Conservation (phyloP, 2,888 invertebrate species). For the Ochropleura leucogaster region DNA sequence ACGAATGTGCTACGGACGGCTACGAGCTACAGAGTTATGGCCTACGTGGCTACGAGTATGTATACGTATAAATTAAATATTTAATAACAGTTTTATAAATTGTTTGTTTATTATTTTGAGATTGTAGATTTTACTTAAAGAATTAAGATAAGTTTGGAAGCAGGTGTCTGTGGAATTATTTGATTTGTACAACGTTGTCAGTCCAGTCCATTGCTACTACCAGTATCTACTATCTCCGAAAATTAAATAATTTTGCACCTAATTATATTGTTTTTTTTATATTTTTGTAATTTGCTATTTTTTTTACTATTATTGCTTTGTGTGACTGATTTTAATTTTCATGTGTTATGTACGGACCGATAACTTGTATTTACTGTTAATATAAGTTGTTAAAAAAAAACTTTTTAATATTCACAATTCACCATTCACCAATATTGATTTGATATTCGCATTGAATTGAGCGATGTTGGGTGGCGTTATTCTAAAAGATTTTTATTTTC, state of each 20-base stretch:
- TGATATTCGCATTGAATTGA: neutral
- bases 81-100: neutral
- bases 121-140: neutral
- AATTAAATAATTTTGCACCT: too few relatives aligned
- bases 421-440: neutral
- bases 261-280: too few relatives aligned
- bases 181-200: too few relatives aligned
- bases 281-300: too few relatives aligned
- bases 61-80: neutral
- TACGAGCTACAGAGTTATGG: slow-evolving; percentile 19
- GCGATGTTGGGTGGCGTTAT: neutral
- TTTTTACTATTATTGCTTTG: too few relatives aligned
- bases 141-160: neutral
- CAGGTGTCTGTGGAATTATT: neutral
- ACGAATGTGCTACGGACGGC: slow-evolving; percentile 37
- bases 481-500: neutral
- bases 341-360: too few relatives aligned
- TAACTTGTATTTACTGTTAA: too few relatives aligned
- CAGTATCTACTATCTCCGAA: too few relatives aligned
- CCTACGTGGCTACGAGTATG: slow-evolving; percentile 11
- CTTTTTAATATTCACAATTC: too few relatives aligned
- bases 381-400: too few relatives aligned
- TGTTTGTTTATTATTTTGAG: neutral
- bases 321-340: too few relatives aligned
- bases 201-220: too few relatives aligned